phyloP scores from a whole-genome alignment of 2,113 vertebrate genomes.

The Ceuthmochares aereus region DNA sequence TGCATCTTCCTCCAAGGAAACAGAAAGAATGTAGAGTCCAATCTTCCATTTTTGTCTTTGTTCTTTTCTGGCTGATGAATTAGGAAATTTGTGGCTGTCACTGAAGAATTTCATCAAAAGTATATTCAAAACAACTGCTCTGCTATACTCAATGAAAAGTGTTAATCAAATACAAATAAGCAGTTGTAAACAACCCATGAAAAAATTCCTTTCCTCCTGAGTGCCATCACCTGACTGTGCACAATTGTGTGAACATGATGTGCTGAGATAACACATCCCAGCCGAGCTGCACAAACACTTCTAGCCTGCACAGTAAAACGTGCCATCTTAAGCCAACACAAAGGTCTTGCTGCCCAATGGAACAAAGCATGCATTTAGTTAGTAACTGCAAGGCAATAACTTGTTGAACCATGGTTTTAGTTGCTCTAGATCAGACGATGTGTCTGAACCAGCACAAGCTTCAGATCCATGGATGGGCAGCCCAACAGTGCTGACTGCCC shows the following conservation, averaged over 20 bases:
- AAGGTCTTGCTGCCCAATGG: not conserved
- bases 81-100: slow-evolving; percentile 1
- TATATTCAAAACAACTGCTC: not conserved
- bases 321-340: not conserved
- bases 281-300: slow-evolving; percentile 9
- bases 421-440: not conserved
- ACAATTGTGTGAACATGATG: not conserved
- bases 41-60: not conserved
- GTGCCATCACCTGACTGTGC: slow-evolving; percentile 35
- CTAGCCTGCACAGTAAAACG: slow-evolving; percentile 3
- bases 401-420: not conserved
- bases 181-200: slow-evolving; percentile 10
- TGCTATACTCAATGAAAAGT: not conserved
- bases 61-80: not conserved
- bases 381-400: not conserved
- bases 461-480: not conserved
- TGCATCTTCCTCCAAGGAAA: slow-evolving; percentile 9
- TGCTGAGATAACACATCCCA: slow-evolving; percentile 47
- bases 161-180: slow-evolving; percentile 33
- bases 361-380: not conserved
- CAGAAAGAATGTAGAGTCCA: not conserved
- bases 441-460: not conserved
- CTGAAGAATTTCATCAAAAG: slow-evolving; percentile 11
- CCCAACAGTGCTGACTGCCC: not conserved
- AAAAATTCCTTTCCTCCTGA: not conserved